A percentile compares a stretch with the other conserved stretches of the same genome.
Conservation (phyloP, 2,888 invertebrate species). For the Lasioglossum marginatum region DNA sequence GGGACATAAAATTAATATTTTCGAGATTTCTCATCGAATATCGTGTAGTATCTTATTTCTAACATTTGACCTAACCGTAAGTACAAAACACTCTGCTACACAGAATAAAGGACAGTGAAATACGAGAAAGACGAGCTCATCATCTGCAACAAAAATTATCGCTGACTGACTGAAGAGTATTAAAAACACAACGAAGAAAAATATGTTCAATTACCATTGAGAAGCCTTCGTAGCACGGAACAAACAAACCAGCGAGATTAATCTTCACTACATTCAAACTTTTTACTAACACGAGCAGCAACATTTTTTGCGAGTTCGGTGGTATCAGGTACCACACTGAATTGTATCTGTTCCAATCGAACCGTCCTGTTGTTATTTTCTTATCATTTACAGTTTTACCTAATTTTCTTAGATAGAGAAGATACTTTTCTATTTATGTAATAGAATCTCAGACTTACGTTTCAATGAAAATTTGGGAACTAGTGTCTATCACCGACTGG, state of each 20-base stretch:
- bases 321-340: not conserved
- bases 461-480: no score
- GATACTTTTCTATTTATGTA: no score
- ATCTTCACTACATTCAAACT: not conserved
- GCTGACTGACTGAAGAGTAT: no score
- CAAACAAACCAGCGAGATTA: not conserved
- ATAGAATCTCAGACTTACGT: no score
- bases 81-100: no score
- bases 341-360: not conserved
- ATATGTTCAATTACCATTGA: not conserved
- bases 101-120: not conserved
- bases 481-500: not conserved
- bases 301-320: not conserved
- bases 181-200: no score
- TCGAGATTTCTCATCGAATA: no score
- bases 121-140: not conserved
- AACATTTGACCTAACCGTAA: no score
- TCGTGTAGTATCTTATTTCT: no score
- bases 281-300: constrained; percentile 30
- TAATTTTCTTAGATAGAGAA: no score
- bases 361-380: not conserved
- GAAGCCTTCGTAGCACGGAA: not conserved
- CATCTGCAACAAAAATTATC: not conserved
- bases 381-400: not conserved
- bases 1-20: no score